Base-by-base conservation (phyloP, 2,113 vertebrate genomes). In the Cynocephalus volans region DNA sequence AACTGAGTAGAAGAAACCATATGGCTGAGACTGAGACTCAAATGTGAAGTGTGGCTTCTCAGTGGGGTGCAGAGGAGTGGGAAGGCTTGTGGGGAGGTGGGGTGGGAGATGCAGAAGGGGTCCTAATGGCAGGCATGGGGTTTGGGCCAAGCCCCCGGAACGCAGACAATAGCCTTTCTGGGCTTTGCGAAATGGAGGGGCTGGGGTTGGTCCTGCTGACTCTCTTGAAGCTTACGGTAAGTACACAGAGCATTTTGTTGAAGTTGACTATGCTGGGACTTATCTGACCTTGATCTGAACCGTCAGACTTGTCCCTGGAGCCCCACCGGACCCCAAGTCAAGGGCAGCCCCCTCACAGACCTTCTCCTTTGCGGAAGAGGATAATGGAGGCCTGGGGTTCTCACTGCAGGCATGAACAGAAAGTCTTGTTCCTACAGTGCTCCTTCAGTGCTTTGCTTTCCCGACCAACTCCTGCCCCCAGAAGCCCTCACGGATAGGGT, bases 11-110 rank as follows among this genome's bases (percentile, higher is more conserved):
- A 87, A 85, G 90, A 89, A 89, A 77, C 82, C 92, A 69, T 91
- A 93, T 95, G 97, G 97, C 70, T 96, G 28, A 56, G 92, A 60
- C 11, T 33, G 79, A 83, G 91, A 83, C 90, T 96, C 67, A 65
- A 13, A 31, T 73, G 75, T 73, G 83, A 73, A 33, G 7, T 62
- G 92, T 80, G 75, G 82, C 64, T 97, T 89, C 79, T 96, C 41
- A 4, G 60, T 13, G 50, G 36, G 70, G 75, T 56, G 60, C 83
- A 64, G 77, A 62, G 23, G 56, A 69, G 64, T 33, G 41, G 87
- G 76, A 64, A 15, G 15, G 24, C 60, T 84, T 6, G 0, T 50
- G 69, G 75, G 56, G 89, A 62, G 54, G 36, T 5, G 8, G 6
- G 10, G 17, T 21, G 33, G 70, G 52, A 72, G 12, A 19, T 41